Percentiles rank a stretch among this genome's conserved stretches.
These are phyloP conservation scores for Cyprinodon variegatus DNA, from an alignment of 2,113 vertebrate species.

Conservation along the genomic window DNA sequence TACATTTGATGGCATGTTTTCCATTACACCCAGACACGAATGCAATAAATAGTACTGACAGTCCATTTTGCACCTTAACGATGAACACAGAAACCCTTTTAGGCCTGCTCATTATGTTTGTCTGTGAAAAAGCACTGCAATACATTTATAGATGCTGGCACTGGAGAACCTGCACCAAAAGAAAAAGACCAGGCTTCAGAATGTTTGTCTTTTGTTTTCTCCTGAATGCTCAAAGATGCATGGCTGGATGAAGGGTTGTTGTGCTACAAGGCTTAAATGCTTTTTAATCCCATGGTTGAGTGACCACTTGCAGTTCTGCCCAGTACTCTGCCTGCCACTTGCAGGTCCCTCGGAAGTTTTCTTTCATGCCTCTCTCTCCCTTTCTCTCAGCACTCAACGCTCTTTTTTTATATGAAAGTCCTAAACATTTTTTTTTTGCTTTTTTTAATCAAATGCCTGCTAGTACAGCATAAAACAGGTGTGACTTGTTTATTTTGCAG, in stretches of 20 bases:
- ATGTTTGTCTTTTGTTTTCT: conserved; percentile 58
- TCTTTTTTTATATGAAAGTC: conserved; percentile 58
- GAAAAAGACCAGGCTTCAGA: conserved; percentile 45
- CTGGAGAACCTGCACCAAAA: conserved; percentile 50
- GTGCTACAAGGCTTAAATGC: conserved; percentile 77
- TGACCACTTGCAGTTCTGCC: conserved; percentile 74
- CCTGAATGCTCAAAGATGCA: conserved; percentile 64
- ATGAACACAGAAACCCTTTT: conserved; percentile 79
- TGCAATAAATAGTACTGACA: conserved; percentile 76
- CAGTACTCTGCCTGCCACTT: conserved; percentile 59
- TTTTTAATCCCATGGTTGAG: conserved; percentile 82
- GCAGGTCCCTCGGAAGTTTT: conserved; percentile 61
- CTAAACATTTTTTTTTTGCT: conserved; percentile 34
- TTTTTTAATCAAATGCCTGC: conserved; percentile 66
- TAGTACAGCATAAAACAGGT: conserved; percentile 50
- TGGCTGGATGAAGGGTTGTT: conserved; percentile 35
- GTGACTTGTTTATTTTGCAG: conserved; percentile 52
- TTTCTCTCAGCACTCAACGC: conserved; percentile 1
- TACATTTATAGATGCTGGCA: conserved; percentile 57
- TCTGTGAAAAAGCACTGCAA: conserved; percentile 65
- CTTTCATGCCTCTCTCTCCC: conserved; percentile 35
- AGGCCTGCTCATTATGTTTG: conserved; percentile 76
- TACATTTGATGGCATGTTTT: conserved; percentile 78
- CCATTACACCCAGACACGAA: conserved; percentile 69
- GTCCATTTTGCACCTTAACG: conserved; percentile 77